Conservation (phyloP, 2,888 invertebrate species). For the Sicus ferrugineus region DNA sequence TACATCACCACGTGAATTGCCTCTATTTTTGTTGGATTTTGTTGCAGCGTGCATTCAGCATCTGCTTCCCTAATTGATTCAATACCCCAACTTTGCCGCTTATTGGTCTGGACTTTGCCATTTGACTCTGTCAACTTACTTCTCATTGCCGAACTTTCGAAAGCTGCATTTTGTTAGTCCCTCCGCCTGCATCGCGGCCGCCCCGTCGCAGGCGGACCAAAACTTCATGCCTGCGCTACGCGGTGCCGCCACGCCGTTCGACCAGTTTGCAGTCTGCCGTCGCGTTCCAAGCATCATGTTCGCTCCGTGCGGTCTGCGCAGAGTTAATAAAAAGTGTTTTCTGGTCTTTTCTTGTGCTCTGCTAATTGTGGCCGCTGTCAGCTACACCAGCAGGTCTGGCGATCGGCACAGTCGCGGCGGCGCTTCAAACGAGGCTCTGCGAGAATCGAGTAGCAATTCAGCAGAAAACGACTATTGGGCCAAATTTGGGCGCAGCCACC, state of each 20-base stretch:
- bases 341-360: not conserved
- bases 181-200: not conserved
- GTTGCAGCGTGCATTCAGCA: no score
- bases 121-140: no score
- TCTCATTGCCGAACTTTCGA: no score
- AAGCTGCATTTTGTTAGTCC: no score
- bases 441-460: not conserved
- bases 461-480: not conserved
- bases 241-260: not conserved
- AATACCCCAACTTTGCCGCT: no score
- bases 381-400: not conserved
- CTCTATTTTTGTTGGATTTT: no score
- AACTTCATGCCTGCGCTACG: not conserved
- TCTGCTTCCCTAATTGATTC: no score
- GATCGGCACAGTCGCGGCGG: not conserved
- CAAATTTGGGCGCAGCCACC: not conserved
- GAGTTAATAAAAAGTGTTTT: conserved; percentile 8
- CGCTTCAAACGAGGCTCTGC: not conserved
- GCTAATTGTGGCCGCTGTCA: not conserved
- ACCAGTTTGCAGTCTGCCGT: conserved; percentile 6
- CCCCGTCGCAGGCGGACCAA: no score
- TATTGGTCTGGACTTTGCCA: no score
- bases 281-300: conserved; percentile 9
- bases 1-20: no score
- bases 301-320: conserved; percentile 12